Conservation (phyloP, 2,113 vertebrate species). For the Lophura nycthemera region DNA sequence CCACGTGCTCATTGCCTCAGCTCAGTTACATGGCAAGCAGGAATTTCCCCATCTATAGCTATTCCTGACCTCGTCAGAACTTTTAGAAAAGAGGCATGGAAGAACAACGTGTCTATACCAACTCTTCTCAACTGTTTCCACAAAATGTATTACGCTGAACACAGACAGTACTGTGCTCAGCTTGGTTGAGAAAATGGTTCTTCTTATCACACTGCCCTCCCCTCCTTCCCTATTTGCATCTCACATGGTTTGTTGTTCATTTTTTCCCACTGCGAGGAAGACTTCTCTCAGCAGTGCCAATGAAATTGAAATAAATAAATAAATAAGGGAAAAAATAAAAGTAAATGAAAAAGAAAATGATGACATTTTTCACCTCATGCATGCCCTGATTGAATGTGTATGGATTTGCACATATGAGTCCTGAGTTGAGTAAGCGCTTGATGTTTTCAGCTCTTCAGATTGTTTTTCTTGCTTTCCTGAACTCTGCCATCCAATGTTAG, state of each 20-base stretch:
- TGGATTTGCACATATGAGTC: background rate
- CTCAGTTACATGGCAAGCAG: background rate
- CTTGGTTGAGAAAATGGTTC: background rate
- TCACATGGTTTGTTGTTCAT: background rate
- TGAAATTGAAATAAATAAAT: background rate
- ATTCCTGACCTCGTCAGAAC: background rate
- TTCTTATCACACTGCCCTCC: background rate
- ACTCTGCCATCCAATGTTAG: background rate
- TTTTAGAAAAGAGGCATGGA: background rate
- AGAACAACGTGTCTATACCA: background rate
- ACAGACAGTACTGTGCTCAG: background rate
- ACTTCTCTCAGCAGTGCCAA: background rate
- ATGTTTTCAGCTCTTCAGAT: conserved; percentile 8
- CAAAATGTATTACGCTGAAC: fast-evolving
- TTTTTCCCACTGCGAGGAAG: background rate
- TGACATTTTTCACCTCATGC: background rate
- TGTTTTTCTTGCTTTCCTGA: conserved; percentile 16
- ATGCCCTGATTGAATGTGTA: background rate
- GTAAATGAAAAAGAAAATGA: background rate
- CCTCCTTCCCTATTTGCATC: background rate
- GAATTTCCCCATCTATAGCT: background rate
- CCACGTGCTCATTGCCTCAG: fast-evolving
- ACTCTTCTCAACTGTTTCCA: background rate
- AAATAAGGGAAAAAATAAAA: background rate
- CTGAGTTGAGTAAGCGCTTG: conserved; percentile 2